These are phyloP conservation scores for Calcarius ornatus DNA, from an alignment of 2,113 vertebrate species.

Conservation along the genomic window DNA sequence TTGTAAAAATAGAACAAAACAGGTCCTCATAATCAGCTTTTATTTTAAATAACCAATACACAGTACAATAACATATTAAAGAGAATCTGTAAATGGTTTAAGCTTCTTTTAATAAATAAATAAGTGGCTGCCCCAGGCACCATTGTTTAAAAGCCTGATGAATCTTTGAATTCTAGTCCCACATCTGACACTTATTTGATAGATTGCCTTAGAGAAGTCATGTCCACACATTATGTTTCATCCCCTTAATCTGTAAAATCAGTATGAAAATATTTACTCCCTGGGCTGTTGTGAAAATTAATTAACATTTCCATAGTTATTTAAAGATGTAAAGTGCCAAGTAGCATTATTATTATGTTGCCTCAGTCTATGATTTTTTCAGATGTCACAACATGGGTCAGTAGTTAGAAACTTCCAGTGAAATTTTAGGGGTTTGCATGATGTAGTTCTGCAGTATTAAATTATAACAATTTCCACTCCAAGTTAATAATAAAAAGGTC, in stretches of 20 bases:
- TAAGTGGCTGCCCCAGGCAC: not conserved
- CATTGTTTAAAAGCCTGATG: not conserved
- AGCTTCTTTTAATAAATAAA: not conserved
- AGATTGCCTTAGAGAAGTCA: not conserved
- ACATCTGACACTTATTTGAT: not conserved
- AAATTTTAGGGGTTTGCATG: not conserved
- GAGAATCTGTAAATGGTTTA: not conserved
- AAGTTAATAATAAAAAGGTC: not conserved
- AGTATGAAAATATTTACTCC: constrained; percentile 50
- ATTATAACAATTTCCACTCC: not conserved
- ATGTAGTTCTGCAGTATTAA: not conserved
- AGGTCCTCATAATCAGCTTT: not conserved
- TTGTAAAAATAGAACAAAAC: not conserved
- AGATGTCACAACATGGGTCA: not conserved
- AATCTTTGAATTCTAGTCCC: not conserved
- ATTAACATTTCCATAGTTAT: constrained; percentile 41
- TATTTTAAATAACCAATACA: not conserved
- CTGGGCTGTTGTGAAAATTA: constrained; percentile 44
- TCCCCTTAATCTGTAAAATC: constrained; percentile 32
- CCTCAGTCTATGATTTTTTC: not conserved
- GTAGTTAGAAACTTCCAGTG: not conserved
- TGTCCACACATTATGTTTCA: not conserved
- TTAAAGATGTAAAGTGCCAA: constrained; percentile 49
- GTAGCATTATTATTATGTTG: not conserved
- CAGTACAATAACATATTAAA: not conserved